Conservation (phyloP, 2,113 vertebrate genomes). For the Calidris pugnax region DNA sequence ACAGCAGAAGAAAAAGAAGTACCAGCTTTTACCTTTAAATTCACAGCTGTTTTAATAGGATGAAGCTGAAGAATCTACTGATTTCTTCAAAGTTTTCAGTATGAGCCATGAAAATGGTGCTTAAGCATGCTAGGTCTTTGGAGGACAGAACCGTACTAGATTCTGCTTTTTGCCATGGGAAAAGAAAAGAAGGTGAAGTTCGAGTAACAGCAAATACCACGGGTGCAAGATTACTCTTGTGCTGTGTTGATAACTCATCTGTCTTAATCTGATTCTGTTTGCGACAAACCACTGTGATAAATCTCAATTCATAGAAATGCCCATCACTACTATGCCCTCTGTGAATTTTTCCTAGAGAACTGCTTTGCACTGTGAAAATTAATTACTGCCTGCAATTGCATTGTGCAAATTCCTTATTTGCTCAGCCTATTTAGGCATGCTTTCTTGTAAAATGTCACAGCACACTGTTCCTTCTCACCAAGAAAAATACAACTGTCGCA, state of each 20-base stretch:
- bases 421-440: background rate
- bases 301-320: background rate
- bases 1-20: background rate
- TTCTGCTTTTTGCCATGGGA: background rate
- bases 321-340: background rate
- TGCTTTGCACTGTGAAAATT: slow-evolving; percentile 23
- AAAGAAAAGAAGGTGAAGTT: background rate
- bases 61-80: background rate
- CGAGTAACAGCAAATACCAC: background rate
- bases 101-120: background rate
- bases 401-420: slow-evolving; percentile 38
- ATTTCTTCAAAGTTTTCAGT: background rate
- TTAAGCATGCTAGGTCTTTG: background rate
- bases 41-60: background rate
- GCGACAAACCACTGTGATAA: background rate
- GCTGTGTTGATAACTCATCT: background rate
- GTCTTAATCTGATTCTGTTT: slow-evolving; percentile 23
- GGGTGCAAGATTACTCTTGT: background rate
- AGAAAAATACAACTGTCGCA: slow-evolving; percentile 19
- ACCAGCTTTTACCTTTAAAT: background rate
- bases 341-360: background rate
- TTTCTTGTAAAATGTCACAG: slow-evolving; percentile 43
- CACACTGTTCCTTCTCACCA: slow-evolving; percentile 25
- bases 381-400: slow-evolving; percentile 12
- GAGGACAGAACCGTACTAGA: background rate